phyloP scores from a whole-genome alignment of 2,113 vertebrate species.

The Gasterosteus aculeatus region DNA sequence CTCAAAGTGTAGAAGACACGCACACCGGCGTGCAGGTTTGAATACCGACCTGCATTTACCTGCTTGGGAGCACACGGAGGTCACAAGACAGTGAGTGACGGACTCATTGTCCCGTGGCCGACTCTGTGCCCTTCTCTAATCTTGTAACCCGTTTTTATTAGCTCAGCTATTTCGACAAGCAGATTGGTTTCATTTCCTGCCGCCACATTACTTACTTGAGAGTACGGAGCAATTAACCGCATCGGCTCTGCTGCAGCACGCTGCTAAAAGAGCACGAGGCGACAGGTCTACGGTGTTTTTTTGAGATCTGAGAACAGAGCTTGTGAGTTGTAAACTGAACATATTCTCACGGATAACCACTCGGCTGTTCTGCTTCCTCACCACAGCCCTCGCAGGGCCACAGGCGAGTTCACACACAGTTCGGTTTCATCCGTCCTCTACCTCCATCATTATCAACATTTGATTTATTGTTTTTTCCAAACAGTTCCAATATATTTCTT shows the following conservation, averaged over 20 bases:
- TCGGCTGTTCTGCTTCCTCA: background rate
- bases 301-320: background rate
- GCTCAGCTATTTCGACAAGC: constrained; percentile 3
- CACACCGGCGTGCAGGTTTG: background rate
- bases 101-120: background rate
- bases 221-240: constrained; percentile 6
- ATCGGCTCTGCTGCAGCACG: background rate
- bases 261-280: constrained; percentile 2
- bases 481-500: background rate
- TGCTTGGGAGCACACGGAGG: background rate
- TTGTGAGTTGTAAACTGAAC: constrained; percentile 8
- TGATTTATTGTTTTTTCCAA: background rate
- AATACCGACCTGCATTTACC: constrained; percentile 8
- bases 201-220: background rate
- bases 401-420: background rate
- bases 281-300: constrained; percentile 16
- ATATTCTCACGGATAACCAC: constrained; percentile 9
- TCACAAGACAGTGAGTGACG: constrained; percentile 4
- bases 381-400: constrained; percentile 1
- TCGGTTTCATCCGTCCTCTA: background rate
- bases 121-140: background rate
- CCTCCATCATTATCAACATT: background rate
- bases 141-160: constrained; percentile 1
- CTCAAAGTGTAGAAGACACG: too few species aligned
- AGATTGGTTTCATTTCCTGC: constrained; percentile 32